Conservation (phyloP, 2,888 invertebrate species). For the Xestoiulus laeticollis region DNA sequence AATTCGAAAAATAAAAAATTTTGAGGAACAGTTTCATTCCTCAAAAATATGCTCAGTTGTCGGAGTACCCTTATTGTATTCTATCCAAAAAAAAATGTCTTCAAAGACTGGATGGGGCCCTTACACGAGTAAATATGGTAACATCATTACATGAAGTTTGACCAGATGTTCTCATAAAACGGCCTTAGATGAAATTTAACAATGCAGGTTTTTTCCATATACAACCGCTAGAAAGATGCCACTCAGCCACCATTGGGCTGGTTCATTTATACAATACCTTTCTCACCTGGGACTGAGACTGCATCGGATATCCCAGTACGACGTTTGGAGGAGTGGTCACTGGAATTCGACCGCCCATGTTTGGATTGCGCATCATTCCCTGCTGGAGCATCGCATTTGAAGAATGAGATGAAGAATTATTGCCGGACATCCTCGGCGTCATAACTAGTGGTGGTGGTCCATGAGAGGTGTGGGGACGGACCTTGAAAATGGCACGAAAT, state of each 20-base stretch:
- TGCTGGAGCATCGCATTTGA: conserved; percentile 66
- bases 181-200: no score
- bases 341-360: conserved; percentile 58
- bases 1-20: no score
- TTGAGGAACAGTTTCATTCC: no score
- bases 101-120: no score
- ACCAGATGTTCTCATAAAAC: no score
- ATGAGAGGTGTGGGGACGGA: conserved; percentile 65
- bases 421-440: conserved; percentile 65
- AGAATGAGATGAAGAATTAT: conserved; percentile 53
- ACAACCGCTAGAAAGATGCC: not conserved
- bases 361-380: conserved; percentile 56
- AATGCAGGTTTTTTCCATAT: no score
- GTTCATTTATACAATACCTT: not conserved
- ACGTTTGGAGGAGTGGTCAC: conserved; percentile 62
- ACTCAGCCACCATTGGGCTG: no score
- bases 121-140: no score
- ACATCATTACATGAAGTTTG: no score
- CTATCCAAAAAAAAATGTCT: no score
- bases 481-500: not conserved
- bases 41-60: no score
- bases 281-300: conserved; percentile 56
- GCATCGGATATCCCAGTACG: conserved; percentile 60
- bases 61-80: no score
- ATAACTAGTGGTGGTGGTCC: conserved; percentile 69